Evolutionary conservation across 2,113 vertebrate genomes (phyloP), one percentile per base, ranked within the genome.

Genomic region (Eudyptes chrysolophus): DNA sequence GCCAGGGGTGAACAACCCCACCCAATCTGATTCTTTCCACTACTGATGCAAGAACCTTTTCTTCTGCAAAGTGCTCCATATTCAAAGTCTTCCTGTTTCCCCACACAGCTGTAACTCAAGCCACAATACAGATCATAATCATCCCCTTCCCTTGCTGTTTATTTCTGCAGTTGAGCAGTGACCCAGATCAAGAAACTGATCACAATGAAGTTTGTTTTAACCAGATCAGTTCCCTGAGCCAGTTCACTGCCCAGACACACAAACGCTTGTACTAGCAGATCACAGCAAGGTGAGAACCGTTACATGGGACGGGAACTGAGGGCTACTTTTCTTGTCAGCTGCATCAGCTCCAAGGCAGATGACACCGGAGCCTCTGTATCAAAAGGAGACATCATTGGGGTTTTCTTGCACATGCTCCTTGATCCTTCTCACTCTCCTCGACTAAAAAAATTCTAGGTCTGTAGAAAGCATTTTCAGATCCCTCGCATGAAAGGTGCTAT

Each of bases 51-150:
- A 88, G n/a, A 94, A 77, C 29, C 20, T 79, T 79, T 69, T 85
- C 66, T 85, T 96, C 62, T 85, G 54, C 49, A 74, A 89, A 90
- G 42, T 1, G 3, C 36, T 62, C 20, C 2, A 2, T 58, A 52
- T 42, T 91, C 42, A 48, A 94, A 93, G 68, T 8, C 81, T 92
- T 95, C 89, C 89, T 92, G 84, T 70, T 76, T 93, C 75, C 72
- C n/a, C 92, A 84, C 7, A 40, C 7, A 19, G 20, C 4, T 9
- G 22, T 66, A 93, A 74, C 40, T 88, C 44, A 90, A 64, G 66
- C 54, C 83, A 92, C 64, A 64, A 75, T 7, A 66, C 14, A 92
- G 86, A 94, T 89, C 9, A 49, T 7, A 80, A 89, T 65, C 79
- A 92, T 84, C 62, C 48, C 74, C 44, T 85, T 82, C 30, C 62